Evolutionary conservation across 2,797 vertebrate genomes (phyloP).

Genomic region (Typhlichthys eigenmanni): DNA sequence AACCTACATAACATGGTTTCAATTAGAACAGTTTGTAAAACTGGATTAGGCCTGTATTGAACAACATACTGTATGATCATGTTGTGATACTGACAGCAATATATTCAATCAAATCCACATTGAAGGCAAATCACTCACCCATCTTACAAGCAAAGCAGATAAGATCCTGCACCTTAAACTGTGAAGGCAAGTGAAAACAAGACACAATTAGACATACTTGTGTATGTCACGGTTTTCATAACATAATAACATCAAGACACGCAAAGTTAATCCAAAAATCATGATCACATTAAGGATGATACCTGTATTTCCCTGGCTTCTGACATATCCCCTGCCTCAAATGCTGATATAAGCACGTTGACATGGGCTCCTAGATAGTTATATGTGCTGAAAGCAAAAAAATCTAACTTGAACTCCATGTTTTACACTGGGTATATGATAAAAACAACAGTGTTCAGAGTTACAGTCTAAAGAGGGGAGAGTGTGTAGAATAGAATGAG

Average conservation of each 20-base stretch:
- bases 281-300: slow-evolving; percentile 14
- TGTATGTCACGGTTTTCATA: no score
- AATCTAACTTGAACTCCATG: not conserved
- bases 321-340: slow-evolving; percentile 73
- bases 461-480: not conserved
- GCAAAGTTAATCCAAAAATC: not conserved
- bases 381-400: slow-evolving; percentile 83
- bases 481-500: not conserved
- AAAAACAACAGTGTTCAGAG: not conserved
- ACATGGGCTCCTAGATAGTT: slow-evolving; percentile 85
- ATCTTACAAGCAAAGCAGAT: slow-evolving; percentile 75
- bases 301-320: slow-evolving; percentile 86
- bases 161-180: slow-evolving; percentile 86
- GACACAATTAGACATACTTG: slow-evolving; percentile 17
- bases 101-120: not conserved
- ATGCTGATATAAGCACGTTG: slow-evolving; percentile 82
- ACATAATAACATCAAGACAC: not conserved
- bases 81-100: not conserved
- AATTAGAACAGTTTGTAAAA: not conserved
- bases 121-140: slow-evolving; percentile 67
- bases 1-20: slow-evolving; percentile 61
- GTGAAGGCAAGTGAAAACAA: slow-evolving; percentile 28
- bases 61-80: not conserved
- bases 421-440: not conserved
- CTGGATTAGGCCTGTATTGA: not conserved